A percentile compares a stretch with the other conserved stretches of the same genome.
These are phyloP conservation scores for Microtus oregoni DNA, from an alignment of 2,113 vertebrate species.

Conservation along the genomic window DNA sequence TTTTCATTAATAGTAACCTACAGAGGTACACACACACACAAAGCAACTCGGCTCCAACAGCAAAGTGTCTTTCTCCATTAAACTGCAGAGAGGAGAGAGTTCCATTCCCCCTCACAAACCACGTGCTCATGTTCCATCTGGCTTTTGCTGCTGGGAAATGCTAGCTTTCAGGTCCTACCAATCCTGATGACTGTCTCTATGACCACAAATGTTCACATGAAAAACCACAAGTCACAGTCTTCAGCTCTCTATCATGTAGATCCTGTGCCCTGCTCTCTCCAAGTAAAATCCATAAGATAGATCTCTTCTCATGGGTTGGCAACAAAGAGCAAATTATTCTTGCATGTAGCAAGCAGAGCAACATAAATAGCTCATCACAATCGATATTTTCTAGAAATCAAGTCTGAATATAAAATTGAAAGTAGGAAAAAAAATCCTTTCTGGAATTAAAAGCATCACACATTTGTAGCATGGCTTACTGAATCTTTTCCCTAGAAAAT, in stretches of 20 bases:
- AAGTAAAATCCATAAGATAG: slow-evolving; percentile 27
- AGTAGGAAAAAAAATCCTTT: not conserved
- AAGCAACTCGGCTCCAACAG: not conserved
- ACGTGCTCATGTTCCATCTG: not conserved
- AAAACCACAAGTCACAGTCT: not conserved
- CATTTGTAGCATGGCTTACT: not conserved
- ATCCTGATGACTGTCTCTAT: not conserved
- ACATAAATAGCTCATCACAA: not conserved
- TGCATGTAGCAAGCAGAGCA: not conserved
- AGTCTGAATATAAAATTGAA: slow-evolving; percentile 1
- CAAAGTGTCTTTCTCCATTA: not conserved
- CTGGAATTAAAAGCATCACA: not conserved
- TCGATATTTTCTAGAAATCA: slow-evolving; percentile 27
- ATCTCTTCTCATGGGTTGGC: not conserved
- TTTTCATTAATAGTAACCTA: slow-evolving; percentile 7
- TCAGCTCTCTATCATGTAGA: not conserved
- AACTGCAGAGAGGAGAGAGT: not conserved
- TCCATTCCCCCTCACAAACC: not conserved
- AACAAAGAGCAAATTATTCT: slow-evolving; percentile 6
- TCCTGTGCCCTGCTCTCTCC: not conserved
- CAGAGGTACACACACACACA: not conserved
- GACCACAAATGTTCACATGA: not conserved
- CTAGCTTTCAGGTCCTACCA: not conserved
- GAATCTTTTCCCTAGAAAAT: not conserved
- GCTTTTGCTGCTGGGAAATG: not conserved